These are phyloP conservation scores for Enteromius thamalakanensis DNA, from an alignment of 2,797 vertebrate species.

Conservation along the genomic window DNA sequence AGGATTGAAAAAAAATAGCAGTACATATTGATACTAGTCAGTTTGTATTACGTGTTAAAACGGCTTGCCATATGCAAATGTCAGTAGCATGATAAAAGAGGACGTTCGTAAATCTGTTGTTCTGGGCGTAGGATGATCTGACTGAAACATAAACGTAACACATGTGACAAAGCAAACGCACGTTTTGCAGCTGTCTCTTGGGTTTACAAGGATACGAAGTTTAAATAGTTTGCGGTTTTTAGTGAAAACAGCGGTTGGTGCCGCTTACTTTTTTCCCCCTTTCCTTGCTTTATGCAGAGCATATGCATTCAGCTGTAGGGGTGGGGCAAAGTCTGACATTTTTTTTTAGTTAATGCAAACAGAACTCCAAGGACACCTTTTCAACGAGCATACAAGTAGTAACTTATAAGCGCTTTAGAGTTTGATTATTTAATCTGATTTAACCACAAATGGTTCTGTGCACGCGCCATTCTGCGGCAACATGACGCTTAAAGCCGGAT, in stretches of 20 bases:
- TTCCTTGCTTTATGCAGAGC: conserved; percentile 48
- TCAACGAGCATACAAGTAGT: neutral
- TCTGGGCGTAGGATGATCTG: neutral
- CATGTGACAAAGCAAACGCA: neutral
- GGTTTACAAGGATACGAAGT: neutral
- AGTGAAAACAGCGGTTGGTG: neutral
- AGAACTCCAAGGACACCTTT: neutral
- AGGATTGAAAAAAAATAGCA: neutral
- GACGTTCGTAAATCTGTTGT: neutral
- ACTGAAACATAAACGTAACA: neutral
- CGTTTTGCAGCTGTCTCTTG: neutral
- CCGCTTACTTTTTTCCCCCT: neutral
- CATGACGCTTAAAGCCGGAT: neutral
- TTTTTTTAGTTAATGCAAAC: conserved; percentile 33
- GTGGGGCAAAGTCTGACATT: conserved; percentile 64
- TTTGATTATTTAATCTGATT: neutral
- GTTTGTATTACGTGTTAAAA: neutral
- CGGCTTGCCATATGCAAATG: conserved; percentile 26
- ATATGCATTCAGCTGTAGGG: conserved; percentile 63
- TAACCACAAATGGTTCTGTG: neutral
- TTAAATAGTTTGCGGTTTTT: neutral
- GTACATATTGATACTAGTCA: no score
- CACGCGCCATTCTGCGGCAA: conserved; percentile 16
- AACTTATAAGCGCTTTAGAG: neutral
- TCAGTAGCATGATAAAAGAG: conserved; percentile 24